Base-by-base conservation (phyloP, 2,888 invertebrate species). In the Lepidochitona cinerea region DNA sequence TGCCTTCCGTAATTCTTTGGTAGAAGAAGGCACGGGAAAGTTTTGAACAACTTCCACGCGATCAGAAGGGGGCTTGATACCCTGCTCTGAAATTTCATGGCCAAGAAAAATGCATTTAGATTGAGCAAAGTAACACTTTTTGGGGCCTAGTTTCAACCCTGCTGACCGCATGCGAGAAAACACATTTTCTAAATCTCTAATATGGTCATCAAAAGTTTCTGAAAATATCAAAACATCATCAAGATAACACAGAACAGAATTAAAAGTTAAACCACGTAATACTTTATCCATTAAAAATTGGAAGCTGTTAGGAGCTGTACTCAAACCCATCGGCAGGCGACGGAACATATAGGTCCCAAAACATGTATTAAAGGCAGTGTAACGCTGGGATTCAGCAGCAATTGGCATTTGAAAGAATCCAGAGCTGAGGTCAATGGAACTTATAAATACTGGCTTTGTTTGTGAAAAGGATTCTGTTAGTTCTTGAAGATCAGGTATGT, bases 391-490 rank as follows among this genome's bases (percentile, higher is more conserved):
- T 36, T 66, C 66, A 23, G 66, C 23, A 53, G 1, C 5, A 26
- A 72, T 72, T 4, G 26, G 14, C 67, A 72, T 26, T 23, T 72
- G 67, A 32, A 67, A 72, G 54, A 72, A 72, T 23, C 68, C 72
- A 23, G 72, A 72, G 29, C 68, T 68, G 4, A 67, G 18, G 54
- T 72, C 72, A 26, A 72, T 53, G 6, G 53, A 35, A 1, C 65
- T 68, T 1, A 72, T 33, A 68, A 36, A 72, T 12, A 53, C 68
- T 18, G 72, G 72, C 32, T 26, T 33, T 26, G 29, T n/a, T 4
- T 49, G 35, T 14, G 53, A 26, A 26, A 72, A 49, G 18, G 53
- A 53, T 26, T 53, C 67, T n/a, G 54, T 67, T 9, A 68, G 18
- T 26, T 72, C 72, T 35, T 68, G 67, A 2, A 67, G 18, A 37